Evolutionary conservation across 2,888 invertebrate species (phyloP).

Genomic region (Entomobrya proxima): DNA sequence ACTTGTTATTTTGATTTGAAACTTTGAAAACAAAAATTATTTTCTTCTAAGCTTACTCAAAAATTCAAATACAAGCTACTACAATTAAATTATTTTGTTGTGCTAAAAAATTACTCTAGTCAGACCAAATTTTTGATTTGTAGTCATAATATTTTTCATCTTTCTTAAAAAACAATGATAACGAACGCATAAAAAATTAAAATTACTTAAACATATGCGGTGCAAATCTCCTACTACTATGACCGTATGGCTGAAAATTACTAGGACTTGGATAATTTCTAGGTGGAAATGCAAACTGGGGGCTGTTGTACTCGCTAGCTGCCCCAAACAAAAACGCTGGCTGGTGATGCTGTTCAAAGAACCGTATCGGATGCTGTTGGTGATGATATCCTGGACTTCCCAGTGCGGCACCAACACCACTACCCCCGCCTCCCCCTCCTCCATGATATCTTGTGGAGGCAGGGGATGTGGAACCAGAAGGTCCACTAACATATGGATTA

Average conservation of each 20-base stretch:
- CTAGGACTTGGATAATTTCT: constrained; percentile 62
- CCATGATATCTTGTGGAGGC: constrained; percentile 41
- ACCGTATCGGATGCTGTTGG: constrained; percentile 50
- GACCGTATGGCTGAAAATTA: constrained; percentile 67
- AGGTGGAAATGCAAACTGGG: constrained; percentile 65
- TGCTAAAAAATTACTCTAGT: constrained; percentile 7
- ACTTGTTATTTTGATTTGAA: too few species aligned
- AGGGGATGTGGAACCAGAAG: constrained; percentile 29
- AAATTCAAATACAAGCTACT: not conserved
- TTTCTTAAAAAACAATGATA: constrained; percentile 21
- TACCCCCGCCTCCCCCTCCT: constrained; percentile 9
- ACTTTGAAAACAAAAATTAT: not conserved
- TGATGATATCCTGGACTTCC: constrained; percentile 45
- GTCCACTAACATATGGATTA: constrained; percentile 48
- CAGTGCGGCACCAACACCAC: not conserved
- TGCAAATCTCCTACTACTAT: constrained; percentile 64
- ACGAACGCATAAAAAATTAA: not conserved
- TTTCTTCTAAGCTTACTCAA: not conserved
- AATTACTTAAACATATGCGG: constrained; percentile 41
- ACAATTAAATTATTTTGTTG: not conserved
- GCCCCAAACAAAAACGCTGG: constrained; percentile 53
- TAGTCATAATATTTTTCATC: not conserved
- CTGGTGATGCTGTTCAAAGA: constrained; percentile 54
- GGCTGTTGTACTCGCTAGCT: constrained; percentile 57
- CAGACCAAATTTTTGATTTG: constrained; percentile 11